These are phyloP conservation scores for Sinocyclocheilus rhinocerous DNA, from an alignment of 2,113 vertebrate genomes.

Conservation along the genomic window DNA sequence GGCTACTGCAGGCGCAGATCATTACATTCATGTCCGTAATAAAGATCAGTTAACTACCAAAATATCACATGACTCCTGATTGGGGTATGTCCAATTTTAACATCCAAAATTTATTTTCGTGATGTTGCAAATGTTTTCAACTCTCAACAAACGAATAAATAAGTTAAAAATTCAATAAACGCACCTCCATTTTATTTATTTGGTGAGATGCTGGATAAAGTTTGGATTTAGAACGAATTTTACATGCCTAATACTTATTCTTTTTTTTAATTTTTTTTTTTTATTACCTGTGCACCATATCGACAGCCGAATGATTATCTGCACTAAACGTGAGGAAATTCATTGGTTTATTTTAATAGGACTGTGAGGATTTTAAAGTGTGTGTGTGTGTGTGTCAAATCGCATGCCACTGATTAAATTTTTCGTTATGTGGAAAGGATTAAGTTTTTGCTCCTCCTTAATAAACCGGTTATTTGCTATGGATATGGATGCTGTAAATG, in stretches of 20 bases:
- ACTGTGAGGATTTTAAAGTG: background rate
- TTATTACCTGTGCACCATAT: background rate
- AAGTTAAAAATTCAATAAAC: background rate
- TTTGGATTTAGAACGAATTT: background rate
- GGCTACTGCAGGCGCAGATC: slow-evolving; percentile 69
- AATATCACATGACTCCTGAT: slow-evolving; percentile 50
- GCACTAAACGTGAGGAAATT: background rate
- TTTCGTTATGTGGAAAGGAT: background rate
- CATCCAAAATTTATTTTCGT: background rate
- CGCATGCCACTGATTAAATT: background rate
- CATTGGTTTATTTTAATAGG: background rate
- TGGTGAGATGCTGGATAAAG: background rate
- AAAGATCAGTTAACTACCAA: slow-evolving; percentile 79
- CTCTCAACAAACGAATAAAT: slow-evolving; percentile 6
- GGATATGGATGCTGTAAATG: background rate
- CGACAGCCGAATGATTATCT: background rate
- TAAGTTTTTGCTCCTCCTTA: slow-evolving; percentile 1
- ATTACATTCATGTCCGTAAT: slow-evolving; percentile 79
- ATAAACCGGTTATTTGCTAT: slow-evolving; percentile 10
- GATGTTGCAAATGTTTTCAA: slow-evolving; percentile 26
- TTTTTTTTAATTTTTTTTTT: background rate
- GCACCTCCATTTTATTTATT: background rate
- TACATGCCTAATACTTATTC: background rate
- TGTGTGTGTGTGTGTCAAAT: background rate
- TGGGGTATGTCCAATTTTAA: background rate